Evolutionary conservation across 2,888 invertebrate genomes (phyloP).

Genomic region (Omphaloscelis lunosa): DNA sequence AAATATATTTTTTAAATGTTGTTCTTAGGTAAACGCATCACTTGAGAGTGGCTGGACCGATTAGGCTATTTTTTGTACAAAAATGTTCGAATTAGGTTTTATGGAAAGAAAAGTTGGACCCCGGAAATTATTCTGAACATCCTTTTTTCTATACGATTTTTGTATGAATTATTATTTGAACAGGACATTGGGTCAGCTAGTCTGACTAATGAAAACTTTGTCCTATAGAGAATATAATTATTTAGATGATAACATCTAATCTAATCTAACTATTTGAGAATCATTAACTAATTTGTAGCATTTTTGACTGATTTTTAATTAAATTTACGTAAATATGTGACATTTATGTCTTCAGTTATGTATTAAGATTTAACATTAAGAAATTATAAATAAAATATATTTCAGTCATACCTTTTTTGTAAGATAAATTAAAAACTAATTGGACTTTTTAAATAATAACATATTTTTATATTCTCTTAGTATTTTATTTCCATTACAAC

Average conservation of each 20-base stretch:
- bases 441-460: slow-evolving; percentile 46
- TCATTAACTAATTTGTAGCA: slow-evolving; percentile 6
- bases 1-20: too few species aligned
- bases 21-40: too few species aligned
- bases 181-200: neutral
- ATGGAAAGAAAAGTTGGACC: neutral
- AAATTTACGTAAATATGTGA: slow-evolving; percentile 47
- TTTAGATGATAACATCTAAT: neutral
- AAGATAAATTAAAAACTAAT: slow-evolving; percentile 44
- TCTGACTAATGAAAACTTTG: neutral
- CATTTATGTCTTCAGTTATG: slow-evolving; percentile 27
- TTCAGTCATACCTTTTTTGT: slow-evolving; percentile 42
- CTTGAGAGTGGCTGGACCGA: neutral
- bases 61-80: neutral
- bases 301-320: slow-evolving; percentile 55
- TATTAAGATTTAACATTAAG: slow-evolving; percentile 52
- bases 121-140: neutral
- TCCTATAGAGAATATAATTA: neutral
- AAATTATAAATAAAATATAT: slow-evolving; percentile 40
- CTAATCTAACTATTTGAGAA: neutral
- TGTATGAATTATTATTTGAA: neutral
- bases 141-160: neutral
- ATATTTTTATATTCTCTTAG: slow-evolving; percentile 29
- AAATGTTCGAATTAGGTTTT: neutral
- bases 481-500: neutral